These are phyloP conservation scores for Epinephelus moara DNA, from an alignment of 2,113 vertebrate genomes.

Conservation along the genomic window DNA sequence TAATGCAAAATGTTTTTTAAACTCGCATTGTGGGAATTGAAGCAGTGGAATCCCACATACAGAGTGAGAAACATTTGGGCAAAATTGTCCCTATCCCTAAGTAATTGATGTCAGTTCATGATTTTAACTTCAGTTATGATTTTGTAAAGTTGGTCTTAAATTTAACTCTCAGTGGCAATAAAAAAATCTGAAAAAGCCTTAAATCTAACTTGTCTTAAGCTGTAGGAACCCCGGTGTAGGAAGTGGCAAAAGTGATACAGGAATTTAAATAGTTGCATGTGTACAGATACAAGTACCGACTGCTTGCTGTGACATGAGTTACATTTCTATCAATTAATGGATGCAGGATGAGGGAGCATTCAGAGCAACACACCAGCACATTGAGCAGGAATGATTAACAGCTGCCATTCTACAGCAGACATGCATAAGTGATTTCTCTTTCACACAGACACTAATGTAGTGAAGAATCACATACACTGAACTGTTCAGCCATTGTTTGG, in stretches of 20 bases:
- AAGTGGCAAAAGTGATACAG: not conserved
- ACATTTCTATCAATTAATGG: conserved; percentile 16
- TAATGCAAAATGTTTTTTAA: too few relatives aligned
- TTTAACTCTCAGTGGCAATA: too few relatives aligned
- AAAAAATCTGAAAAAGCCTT: too few relatives aligned
- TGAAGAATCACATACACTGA: not conserved
- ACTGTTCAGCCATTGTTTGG: not conserved
- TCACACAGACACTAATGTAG: conserved; percentile 16
- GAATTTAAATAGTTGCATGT: not conserved
- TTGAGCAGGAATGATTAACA: conserved; percentile 48
- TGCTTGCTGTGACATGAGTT: not conserved
- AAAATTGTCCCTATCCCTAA: too few relatives aligned
- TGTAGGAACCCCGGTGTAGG: too few relatives aligned
- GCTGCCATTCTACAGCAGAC: conserved; percentile 32
- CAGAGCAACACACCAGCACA: conserved; percentile 5
- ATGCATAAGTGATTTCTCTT: conserved; percentile 9
- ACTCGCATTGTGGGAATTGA: too few relatives aligned
- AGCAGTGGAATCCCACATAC: too few relatives aligned
- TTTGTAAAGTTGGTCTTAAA: too few relatives aligned
- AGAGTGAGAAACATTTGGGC: too few relatives aligned
- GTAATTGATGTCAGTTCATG: too few relatives aligned
- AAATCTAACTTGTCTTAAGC: too few relatives aligned
- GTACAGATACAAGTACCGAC: not conserved
- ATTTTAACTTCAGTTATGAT: too few relatives aligned
- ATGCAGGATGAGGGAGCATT: conserved; percentile 6